Evolutionary conservation across 1,140 invertebrate genomes (phyloP), one percentile per base, ranked within the genome.

Genomic region (Drosophila arawakana): DNA sequence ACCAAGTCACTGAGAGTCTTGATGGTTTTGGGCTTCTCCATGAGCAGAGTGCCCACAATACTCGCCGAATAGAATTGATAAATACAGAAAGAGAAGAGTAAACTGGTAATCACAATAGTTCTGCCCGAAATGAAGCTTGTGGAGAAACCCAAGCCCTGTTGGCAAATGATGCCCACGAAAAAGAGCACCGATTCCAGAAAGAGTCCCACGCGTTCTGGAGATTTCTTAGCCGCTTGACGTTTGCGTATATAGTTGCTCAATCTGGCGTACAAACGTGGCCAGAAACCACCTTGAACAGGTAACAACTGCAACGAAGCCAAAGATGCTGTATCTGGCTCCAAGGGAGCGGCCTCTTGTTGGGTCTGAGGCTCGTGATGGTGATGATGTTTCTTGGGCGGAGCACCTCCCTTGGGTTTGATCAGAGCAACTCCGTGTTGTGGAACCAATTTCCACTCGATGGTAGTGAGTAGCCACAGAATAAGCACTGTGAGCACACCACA

Each of bases 11-110:
- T 85, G 0, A 96, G 35, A 0, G 93, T 95, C 41, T 93, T 94
- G 5, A 96, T 95, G 7, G 94, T 94, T 60, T 93, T 94, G 0
- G 94, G 94, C 34, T 95, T 94, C 57, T 95, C 94, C 68, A 95
- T 94, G 18, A 96, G 91, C n/a, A 96, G 89, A 1, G 94, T 95
- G 7, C 95, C 95, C 1, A 96, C 95, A 65, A 97, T 95, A 69
- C 94, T 95, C 0, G 95, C 96, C 18, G 95, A 96, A 85, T 96
- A 96, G 78, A 95, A 96, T 82, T 96, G 95, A 90, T 94, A 95
- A 9, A 96, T 83, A 15, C 94, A 92, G 57, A 95, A 85, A 0
- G 95, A 93, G 92, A 95, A 95, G 0, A 96, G 52, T 60, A 96
- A 94, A 7, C 95, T 93, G 0, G 94, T 94, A 13, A 95, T 93